phyloP scores from a whole-genome alignment of 1,140 invertebrate genomes.

The Diorhabda carinulata region DNA sequence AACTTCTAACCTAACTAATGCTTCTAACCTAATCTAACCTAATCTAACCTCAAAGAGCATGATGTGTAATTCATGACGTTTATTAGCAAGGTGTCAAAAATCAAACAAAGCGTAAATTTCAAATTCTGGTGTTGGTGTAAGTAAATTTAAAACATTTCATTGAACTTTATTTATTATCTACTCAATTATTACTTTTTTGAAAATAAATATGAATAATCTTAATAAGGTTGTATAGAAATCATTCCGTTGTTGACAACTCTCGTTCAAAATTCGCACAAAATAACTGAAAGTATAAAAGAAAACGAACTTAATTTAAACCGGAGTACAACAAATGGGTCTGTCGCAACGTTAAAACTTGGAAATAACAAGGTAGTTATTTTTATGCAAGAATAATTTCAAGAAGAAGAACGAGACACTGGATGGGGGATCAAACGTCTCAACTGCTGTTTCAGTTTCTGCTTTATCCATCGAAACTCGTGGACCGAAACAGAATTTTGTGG shows the following conservation, averaged over 20 bases:
- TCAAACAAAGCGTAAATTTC: no score
- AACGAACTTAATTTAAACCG: neutral
- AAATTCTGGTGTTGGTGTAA: no score
- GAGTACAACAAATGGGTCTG: constrained; percentile 1
- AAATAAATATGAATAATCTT: no score
- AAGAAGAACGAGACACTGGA: neutral
- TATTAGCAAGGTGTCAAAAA: no score
- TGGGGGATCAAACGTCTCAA: constrained; percentile 12
- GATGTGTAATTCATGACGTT: no score
- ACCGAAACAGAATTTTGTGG: constrained; percentile 9
- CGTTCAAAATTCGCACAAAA: neutral
- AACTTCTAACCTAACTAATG: no score
- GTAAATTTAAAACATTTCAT: no score
- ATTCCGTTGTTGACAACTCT: neutral
- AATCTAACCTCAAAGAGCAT: no score
- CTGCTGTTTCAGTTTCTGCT: constrained; percentile 4
- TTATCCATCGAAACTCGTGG: neutral
- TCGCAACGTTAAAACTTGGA: neutral
- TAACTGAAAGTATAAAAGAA: neutral
- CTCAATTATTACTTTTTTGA: no score
- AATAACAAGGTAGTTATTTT: constrained; percentile 16
- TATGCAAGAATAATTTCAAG: constrained; percentile 7
- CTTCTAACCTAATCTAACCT: no score
- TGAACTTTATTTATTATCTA: no score
- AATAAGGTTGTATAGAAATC: neutral